Conservation (phyloP, 1,140 invertebrate genomes). For the Oryctes rhinoceros region DNA sequence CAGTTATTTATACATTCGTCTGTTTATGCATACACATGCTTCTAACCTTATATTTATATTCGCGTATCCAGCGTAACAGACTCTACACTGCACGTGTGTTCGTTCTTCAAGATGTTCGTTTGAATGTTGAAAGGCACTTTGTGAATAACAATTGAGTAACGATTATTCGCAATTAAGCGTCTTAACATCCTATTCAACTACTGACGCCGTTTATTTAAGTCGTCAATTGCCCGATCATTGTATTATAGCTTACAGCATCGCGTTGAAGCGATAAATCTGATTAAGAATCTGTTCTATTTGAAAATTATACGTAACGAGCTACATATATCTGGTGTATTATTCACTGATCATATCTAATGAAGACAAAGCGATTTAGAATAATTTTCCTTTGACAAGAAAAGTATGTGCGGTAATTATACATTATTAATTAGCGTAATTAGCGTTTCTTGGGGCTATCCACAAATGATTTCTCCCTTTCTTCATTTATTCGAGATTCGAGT, state of each 20-base stretch:
- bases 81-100: neutral
- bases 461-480: no score
- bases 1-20: neutral
- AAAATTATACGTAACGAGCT: neutral
- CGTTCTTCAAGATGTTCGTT: neutral
- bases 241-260: neutral
- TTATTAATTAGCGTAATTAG: no score
- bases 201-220: slow-evolving; percentile 15
- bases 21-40: neutral
- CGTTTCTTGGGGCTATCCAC: no score
- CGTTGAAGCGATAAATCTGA: neutral
- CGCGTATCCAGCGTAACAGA: neutral
- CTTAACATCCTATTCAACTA: neutral
- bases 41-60: neutral
- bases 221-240: neutral
- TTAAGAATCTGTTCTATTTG: neutral
- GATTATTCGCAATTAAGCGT: slow-evolving; percentile 26
- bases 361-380: no score
- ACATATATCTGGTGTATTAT: no score
- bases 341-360: no score
- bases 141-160: slow-evolving; percentile 18
- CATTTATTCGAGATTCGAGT: no score
- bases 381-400: no score
- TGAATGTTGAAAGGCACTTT: slow-evolving; percentile 6
- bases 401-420: no score